These are phyloP conservation scores for Trissolcus basalis DNA, from an alignment of 1,140 invertebrate species.

Conservation along the genomic window DNA sequence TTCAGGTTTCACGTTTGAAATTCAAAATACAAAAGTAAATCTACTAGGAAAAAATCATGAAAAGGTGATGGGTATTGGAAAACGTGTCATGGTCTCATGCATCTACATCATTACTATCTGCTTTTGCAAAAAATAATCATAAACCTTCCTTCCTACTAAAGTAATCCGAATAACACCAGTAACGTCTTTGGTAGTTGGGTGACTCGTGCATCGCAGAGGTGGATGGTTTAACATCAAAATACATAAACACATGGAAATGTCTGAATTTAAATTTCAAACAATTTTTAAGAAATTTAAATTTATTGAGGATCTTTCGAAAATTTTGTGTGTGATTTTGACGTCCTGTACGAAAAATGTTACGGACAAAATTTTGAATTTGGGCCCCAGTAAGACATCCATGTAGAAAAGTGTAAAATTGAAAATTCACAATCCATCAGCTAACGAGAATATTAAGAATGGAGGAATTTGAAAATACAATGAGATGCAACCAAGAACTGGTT, in stretches of 20 bases:
- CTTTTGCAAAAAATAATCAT: background rate
- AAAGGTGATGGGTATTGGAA: conserved; percentile 26
- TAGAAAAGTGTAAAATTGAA: no score
- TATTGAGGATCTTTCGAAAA: no score
- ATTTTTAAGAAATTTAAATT: no score
- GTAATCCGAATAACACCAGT: conserved; percentile 21
- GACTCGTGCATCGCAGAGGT: conserved; percentile 49
- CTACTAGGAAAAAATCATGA: background rate
- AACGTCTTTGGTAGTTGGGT: conserved; percentile 41
- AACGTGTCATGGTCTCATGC: background rate
- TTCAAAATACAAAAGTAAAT: conserved; percentile 3
- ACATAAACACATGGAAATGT: conserved; percentile 21
- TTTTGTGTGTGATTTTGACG: no score
- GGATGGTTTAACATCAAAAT: conserved; percentile 38
- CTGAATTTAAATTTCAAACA: no score
- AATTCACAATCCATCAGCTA: no score
- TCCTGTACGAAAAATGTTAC: no score
- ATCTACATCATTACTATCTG: background rate
- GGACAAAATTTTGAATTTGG: no score
- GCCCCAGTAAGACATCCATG: no score
- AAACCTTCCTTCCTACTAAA: background rate
- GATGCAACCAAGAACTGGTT: no score
- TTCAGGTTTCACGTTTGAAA: conserved; percentile 2
- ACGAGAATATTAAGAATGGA: no score
- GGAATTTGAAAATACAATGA: no score